phyloP scores from a whole-genome alignment of 1,140 invertebrate genomes.

The Harpegnathos saltator region DNA sequence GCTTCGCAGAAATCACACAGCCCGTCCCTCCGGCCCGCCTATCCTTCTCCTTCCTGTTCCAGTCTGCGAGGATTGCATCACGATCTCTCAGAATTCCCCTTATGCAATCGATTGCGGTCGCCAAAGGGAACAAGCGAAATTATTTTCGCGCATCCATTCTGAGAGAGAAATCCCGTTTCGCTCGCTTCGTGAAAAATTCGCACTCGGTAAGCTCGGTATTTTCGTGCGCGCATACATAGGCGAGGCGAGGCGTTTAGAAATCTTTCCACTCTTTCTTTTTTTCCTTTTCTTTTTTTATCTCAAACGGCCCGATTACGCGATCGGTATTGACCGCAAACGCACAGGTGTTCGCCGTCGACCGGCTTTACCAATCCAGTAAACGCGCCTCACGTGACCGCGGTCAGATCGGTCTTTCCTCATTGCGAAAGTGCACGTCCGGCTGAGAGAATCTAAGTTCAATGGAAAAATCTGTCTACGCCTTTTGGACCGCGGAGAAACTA shows the following conservation, averaged over 20 bases:
- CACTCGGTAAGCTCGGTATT: slow-evolving; percentile 3
- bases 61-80: slow-evolving; percentile 39
- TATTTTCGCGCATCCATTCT: background rate
- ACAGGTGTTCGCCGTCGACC: slow-evolving; percentile 66
- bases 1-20: slow-evolving; percentile 27
- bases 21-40: background rate
- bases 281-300: slow-evolving; percentile 49
- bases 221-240: background rate
- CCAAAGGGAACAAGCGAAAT: background rate
- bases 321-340: slow-evolving; percentile 61
- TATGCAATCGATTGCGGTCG: slow-evolving; percentile 37
- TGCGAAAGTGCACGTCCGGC: slow-evolving; percentile 69
- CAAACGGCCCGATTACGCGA: slow-evolving; percentile 45
- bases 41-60: background rate
- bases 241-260: slow-evolving; percentile 18
- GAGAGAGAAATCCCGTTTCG: slow-evolving; percentile 1
- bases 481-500: background rate
- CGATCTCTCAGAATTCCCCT: slow-evolving; percentile 48
- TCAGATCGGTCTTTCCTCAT: slow-evolving; percentile 66
- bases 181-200: slow-evolving; percentile 2
- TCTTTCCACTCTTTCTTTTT: slow-evolving; percentile 37
- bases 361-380: slow-evolving; percentile 20
- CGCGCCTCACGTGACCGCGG: slow-evolving; percentile 52
- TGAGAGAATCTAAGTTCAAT: slow-evolving; percentile 59
- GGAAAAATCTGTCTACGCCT: slow-evolving; percentile 47